Conservation (phyloP, 53 echinoderm and acorn worm genomes). For the Echinarachnius parma region DNA sequence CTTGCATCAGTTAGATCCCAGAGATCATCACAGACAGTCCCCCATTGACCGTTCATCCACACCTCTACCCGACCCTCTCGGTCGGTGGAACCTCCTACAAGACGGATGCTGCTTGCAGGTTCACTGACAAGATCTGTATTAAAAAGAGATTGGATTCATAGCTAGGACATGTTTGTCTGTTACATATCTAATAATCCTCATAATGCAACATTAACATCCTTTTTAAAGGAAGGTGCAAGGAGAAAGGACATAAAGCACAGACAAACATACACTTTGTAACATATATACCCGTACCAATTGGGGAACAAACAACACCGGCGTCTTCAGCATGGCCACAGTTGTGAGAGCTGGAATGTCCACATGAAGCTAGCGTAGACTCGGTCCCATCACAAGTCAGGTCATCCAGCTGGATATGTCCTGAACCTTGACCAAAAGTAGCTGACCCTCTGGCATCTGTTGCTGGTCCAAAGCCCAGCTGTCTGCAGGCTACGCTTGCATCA, state of each 20-base stretch:
- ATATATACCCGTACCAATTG: no score
- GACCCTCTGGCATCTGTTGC: not conserved
- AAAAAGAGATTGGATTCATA: no score
- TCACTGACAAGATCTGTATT: no score
- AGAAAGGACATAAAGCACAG: no score
- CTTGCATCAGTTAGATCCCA: conserved; percentile 32
- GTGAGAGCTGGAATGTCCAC: not conserved
- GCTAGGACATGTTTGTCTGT: no score
- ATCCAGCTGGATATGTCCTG: not conserved
- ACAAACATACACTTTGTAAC: no score
- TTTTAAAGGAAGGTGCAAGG: no score
- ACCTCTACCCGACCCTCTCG: conserved; percentile 45
- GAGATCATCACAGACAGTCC: conserved; percentile 45
- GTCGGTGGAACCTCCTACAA: conserved; percentile 8
- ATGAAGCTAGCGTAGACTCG: not conserved
- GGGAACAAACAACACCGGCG: conserved; percentile 4
- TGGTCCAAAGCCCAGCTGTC: conserved; percentile 13
- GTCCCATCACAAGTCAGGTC: not conserved
- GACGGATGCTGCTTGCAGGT: no score
- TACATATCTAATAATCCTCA: no score
- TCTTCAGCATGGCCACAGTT: conserved; percentile 20
- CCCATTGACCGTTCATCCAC: conserved; percentile 19
- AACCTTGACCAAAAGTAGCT: not conserved
- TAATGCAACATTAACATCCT: no score
- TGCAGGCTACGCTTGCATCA: conserved; percentile 10